Conservation (phyloP, 2,113 vertebrate genomes). For the Vulpes vulpes region DNA sequence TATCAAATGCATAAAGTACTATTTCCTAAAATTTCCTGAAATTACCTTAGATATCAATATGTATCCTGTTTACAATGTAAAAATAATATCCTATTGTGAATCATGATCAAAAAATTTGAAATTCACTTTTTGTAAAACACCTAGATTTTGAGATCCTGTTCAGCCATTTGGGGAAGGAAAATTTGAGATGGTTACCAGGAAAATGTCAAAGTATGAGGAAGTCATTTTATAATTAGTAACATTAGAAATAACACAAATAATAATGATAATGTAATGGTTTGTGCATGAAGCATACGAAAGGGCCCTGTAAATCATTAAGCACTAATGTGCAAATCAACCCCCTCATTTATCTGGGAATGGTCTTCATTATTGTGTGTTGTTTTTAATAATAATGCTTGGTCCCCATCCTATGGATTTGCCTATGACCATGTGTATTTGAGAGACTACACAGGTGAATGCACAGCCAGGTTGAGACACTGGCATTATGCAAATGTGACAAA, state of each 20-base stretch:
- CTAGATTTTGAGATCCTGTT: background rate
- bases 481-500: constrained; percentile 27
- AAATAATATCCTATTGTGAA: background rate
- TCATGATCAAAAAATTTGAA: background rate
- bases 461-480: background rate
- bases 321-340: background rate
- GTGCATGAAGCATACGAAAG: background rate
- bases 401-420: background rate
- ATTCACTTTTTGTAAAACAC: background rate
- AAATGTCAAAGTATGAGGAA: background rate
- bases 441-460: background rate
- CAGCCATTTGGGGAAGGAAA: background rate
- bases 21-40: background rate
- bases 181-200: background rate
- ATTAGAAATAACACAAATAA: background rate
- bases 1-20: background rate
- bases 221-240: background rate
- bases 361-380: background rate
- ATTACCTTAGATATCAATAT: background rate
- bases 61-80: background rate
- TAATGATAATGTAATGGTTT: background rate
- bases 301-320: background rate
- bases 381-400: background rate
- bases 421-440: background rate
- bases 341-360: background rate